These are phyloP conservation scores for Allolobophora icterica DNA, from an alignment of 2,888 invertebrate genomes.

Conservation along the genomic window DNA sequence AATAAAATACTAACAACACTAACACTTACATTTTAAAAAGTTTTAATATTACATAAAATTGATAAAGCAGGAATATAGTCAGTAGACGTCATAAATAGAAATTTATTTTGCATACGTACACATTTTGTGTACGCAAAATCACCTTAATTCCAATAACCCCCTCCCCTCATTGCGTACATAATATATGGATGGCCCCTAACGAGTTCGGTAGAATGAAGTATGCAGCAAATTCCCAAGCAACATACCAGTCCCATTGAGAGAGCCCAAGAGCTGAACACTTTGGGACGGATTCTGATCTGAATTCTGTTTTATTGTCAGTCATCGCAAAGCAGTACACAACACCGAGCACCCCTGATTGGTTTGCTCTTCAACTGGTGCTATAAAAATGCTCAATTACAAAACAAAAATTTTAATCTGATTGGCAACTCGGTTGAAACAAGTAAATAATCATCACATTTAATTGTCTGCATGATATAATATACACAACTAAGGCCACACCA, in stretches of 20 bases:
- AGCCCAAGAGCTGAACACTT: neutral
- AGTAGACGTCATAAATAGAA: no score
- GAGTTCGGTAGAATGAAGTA: neutral
- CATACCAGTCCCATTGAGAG: neutral
- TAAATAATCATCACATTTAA: constrained; percentile 23
- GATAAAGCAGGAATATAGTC: no score
- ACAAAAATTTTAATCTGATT: neutral
- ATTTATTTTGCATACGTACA: no score
- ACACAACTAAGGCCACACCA: constrained; percentile 17
- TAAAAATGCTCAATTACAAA: no score
- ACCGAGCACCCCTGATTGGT: no score
- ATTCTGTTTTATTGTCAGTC: neutral
- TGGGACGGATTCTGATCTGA: neutral
- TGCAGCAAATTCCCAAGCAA: neutral
- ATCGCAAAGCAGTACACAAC: neutral
- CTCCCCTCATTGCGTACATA: no score
- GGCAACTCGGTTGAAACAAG: neutral
- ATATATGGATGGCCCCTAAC: neutral
- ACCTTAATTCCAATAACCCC: no score
- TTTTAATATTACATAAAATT: no score
- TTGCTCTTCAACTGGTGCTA: no score
- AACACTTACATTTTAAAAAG: no score
- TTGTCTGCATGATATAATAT: constrained; percentile 9
- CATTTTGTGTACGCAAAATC: no score
- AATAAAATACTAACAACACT: no score